A percentile compares a stretch with the other conserved stretches of the same genome.
Conservation (phyloP, 2,888 invertebrate species). For the Parascotia fuliginaria region DNA sequence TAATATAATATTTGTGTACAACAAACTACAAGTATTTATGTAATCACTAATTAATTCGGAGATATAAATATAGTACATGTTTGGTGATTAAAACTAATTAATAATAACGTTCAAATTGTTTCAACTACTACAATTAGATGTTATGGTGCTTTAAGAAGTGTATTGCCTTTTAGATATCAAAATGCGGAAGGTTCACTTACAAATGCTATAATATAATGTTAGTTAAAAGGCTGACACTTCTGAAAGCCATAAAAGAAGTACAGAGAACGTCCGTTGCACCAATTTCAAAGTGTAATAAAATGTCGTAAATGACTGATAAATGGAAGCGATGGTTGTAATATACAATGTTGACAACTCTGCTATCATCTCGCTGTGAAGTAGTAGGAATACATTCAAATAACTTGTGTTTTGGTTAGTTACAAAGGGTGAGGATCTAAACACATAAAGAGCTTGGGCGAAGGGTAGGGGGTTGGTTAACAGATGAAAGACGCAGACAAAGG, state of each 20-base stretch:
- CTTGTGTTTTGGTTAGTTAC: conserved; percentile 82
- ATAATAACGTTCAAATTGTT: too few relatives aligned
- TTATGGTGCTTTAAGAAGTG: conserved; percentile 36
- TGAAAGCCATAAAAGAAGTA: conserved; percentile 35
- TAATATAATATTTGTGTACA: neutral
- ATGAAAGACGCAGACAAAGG: conserved; percentile 94
- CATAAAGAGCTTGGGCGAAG: conserved; percentile 84
- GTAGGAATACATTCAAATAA: conserved; percentile 79
- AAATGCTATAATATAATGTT: conserved; percentile 13
- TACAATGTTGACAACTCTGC: conserved; percentile 78
- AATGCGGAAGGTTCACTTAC: conserved; percentile 33
- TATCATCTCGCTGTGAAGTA: conserved; percentile 74
- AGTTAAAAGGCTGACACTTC: conserved; percentile 32
- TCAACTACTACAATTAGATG: neutral
- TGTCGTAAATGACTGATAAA: conserved; percentile 70
- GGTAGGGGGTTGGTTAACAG: conserved; percentile 87
- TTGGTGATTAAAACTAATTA: neutral
- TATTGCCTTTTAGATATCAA: conserved; percentile 27
- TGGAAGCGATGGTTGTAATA: conserved; percentile 82
- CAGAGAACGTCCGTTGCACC: conserved; percentile 70
- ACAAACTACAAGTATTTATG: neutral
- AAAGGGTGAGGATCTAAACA: conserved; percentile 84
- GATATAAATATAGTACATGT: neutral
- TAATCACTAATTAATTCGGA: too few relatives aligned
- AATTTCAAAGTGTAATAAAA: conserved; percentile 69